phyloP scores from a whole-genome alignment of 2,888 invertebrate genomes.

The Xestobium rufovillosum region DNA sequence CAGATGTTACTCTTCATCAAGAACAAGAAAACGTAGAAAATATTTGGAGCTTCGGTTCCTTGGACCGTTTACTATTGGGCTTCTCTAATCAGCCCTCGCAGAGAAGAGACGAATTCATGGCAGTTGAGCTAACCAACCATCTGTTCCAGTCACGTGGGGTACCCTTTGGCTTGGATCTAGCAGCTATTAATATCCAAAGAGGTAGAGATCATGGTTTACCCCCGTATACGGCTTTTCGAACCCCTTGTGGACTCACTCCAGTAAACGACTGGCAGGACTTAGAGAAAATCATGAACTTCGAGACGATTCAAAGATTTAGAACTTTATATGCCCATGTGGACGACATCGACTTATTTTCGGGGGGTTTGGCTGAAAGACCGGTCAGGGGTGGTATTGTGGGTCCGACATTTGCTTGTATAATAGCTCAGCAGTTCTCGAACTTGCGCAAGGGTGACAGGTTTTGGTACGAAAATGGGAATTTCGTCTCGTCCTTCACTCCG shows the following conservation, averaged over 20 bases:
- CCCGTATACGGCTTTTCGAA: constrained; percentile 70
- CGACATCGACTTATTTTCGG: constrained; percentile 79
- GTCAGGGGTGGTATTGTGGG: constrained; percentile 75
- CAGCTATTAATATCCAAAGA: constrained; percentile 80
- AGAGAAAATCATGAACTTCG: constrained; percentile 56
- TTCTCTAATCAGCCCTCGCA: constrained; percentile 70
- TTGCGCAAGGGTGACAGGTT: constrained; percentile 71
- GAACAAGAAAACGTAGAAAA: constrained; percentile 64
- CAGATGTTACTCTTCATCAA: constrained; percentile 74
- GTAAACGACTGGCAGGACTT: constrained; percentile 65
- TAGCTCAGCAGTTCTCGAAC: constrained; percentile 77
- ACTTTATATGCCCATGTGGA: constrained; percentile 56
- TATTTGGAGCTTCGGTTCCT: constrained; percentile 70
- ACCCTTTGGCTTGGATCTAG: constrained; percentile 76
- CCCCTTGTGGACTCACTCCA: constrained; percentile 65
- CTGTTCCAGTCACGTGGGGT: constrained; percentile 67
- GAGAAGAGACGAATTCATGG: constrained; percentile 73
- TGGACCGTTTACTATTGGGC: constrained; percentile 71
- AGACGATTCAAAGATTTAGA: constrained; percentile 55
- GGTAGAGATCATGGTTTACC: constrained; percentile 84
- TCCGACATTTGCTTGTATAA: constrained; percentile 81
- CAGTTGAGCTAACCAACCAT: constrained; percentile 73
- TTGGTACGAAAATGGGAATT: constrained; percentile 75
- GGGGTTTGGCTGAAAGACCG: constrained; percentile 73
- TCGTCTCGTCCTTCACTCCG: constrained; percentile 67